Percentiles rank a stretch among this genome's conserved stretches.
Conservation (phyloP, 2,888 invertebrate species). For the Drosophila prostipennis region DNA sequence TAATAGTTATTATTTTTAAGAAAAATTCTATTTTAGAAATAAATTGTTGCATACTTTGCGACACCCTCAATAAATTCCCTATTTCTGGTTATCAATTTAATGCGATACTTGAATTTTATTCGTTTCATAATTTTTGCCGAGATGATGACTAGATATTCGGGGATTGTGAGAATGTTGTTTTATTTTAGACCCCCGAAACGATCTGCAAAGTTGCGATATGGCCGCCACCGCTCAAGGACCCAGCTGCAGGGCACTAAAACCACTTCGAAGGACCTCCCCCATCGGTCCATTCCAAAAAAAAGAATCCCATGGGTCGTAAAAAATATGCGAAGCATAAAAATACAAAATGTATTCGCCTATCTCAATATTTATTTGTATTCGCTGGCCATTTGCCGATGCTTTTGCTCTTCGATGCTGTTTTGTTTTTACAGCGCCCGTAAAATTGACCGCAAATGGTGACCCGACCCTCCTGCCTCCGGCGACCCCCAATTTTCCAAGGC, state of each 20-base stretch:
- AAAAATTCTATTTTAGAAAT: too few species aligned
- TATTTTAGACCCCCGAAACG: slow-evolving; percentile 11
- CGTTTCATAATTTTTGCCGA: neutral
- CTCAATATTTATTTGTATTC: slow-evolving; percentile 73
- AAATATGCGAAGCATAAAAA: slow-evolving; percentile 60
- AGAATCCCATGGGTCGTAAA: slow-evolving; percentile 34
- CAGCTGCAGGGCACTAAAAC: slow-evolving; percentile 36
- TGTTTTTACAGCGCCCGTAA: slow-evolving; percentile 75
- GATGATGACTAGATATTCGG: neutral
- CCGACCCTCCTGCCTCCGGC: slow-evolving; percentile 22
- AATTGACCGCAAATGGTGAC: slow-evolving; percentile 71
- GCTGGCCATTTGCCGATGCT: slow-evolving; percentile 53
- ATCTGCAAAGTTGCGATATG: slow-evolving; percentile 26
- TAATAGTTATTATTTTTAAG: too few species aligned
- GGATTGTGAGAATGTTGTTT: neutral
- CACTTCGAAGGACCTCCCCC: neutral
- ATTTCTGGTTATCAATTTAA: neutral
- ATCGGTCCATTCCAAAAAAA: neutral
- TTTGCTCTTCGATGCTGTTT: slow-evolving; percentile 48
- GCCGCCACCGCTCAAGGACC: slow-evolving; percentile 7
- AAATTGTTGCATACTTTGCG: too few species aligned
- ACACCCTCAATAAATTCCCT: too few species aligned
- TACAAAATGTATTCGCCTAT: slow-evolving; percentile 72
- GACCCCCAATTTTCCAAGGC: slow-evolving; percentile 19
- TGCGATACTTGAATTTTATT: neutral